A percentile compares a stretch with the other conserved stretches of the same genome.
These are phyloP conservation scores for Psittacula cyanocephala DNA, from an alignment of 2,113 vertebrate genomes.

Conservation along the genomic window DNA sequence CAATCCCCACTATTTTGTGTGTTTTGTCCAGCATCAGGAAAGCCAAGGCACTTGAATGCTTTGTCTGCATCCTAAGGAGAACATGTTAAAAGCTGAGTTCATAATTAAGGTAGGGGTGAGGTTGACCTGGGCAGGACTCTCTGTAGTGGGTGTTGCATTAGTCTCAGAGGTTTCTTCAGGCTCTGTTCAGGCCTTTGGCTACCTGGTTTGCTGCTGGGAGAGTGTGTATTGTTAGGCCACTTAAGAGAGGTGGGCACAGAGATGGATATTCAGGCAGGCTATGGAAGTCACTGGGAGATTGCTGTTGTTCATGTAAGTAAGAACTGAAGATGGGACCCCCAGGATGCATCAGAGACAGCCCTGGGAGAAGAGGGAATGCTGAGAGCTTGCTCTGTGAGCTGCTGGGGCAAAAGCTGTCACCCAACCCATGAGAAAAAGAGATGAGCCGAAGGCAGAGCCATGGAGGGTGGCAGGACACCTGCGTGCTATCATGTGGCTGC, in stretches of 20 bases:
- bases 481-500: rapidly evolving
- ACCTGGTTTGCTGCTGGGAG: neutral
- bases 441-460: neutral
- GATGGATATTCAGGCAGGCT: neutral
- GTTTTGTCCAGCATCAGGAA: neutral
- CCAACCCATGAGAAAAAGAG: neutral
- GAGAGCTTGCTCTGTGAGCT: neutral
- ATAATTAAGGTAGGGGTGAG: neutral
- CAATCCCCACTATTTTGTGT: neutral
- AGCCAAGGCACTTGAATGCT: neutral
- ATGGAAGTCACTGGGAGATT: neutral
- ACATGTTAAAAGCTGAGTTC: neutral
- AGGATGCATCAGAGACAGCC: neutral
- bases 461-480: neutral
- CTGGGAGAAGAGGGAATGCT: neutral
- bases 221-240: neutral
- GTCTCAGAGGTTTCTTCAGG: neutral
- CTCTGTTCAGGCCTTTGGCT: neutral
- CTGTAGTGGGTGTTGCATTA: neutral
- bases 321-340: neutral
- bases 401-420: neutral
- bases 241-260: neutral
- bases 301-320: neutral
- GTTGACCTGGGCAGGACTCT: neutral
- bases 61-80: neutral